Base-by-base conservation (phyloP, 2,888 invertebrate genomes). In the Conops quadrifasciatus region DNA sequence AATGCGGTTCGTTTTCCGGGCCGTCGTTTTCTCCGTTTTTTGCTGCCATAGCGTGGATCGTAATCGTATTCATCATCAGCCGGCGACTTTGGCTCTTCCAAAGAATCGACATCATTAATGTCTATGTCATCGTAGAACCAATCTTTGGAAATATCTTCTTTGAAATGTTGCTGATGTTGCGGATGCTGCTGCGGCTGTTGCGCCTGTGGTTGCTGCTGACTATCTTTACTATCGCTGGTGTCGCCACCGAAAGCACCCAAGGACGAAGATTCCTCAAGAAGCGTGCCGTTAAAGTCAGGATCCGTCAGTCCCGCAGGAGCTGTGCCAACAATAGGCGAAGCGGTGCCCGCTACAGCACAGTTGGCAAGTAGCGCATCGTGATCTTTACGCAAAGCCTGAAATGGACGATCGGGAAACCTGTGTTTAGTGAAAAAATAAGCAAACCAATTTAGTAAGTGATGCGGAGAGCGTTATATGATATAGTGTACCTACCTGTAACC, bases 41-140 rank as follows among this genome's bases (percentile, higher is more conserved):
- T 86, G 70, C 81, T 85, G 11, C 86, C 86, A 73, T 86, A 86
- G 16, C 86, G 83, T 70, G 86, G 86, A 82, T 94, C 94, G 84
- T 96, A 97, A 83, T 97, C 97, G 81, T 94, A 94, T 85, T 97
- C 97, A 16, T 96, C 95, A 81, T 96, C 96, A 30, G 93, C 91
- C 80, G 96, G 96, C 51, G 94, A 92, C 81, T 96, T 96, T 0
- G 93, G 95, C 80, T 96, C 96, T 80, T 96, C 96, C 74, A 94
- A 93, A 0, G 93, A 93, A 79, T 96, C 96, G 87, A 95, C 94
- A 83, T 97, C 96, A 72, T 95, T 91, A 87, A 96, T 93, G 74
- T 94, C 94, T 81, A 93, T 89, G 74, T 95, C 95, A 81, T 95
- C 95, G 80, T 94, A 95, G 86, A 92, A 95, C 95, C 95, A 95